Evolutionary conservation across 1,140 invertebrate species (phyloP), one percentile per base, ranked within the genome.

Genomic region (Trichonephila clavipes): DNA sequence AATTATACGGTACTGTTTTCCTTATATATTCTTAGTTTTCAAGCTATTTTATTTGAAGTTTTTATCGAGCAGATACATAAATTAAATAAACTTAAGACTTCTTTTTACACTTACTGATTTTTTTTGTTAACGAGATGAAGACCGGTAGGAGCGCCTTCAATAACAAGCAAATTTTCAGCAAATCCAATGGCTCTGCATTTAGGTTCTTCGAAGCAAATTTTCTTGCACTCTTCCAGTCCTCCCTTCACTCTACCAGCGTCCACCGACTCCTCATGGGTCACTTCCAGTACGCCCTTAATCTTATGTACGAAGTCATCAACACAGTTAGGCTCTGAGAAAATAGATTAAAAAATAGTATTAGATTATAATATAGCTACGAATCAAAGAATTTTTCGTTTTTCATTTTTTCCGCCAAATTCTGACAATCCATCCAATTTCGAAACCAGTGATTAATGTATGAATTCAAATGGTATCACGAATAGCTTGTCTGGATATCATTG

Each of bases 101-200:
- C 19, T 87, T 34, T 40, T 10, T 28, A 7, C 21, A 40, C 85
- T 87, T 62, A 64, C 59, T 87, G 59, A 18, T 62, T 87, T 6
- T 0, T 7, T 62, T 87, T 64, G 1, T 19, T 10, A 21, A 87
- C 28, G 1, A 64, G 12, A n/a, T 28, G 18, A 62, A 10, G 0
- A 10, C 7, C 12, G 40, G 16, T 2, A 7, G 51, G 12, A 21
- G n/a, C 7, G 8, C 0, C n/a, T 19, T 8, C 59, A 19, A 64
- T 10, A 34, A 87, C 51, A 16, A 51, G 85, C 7, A 62, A 6
- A 7, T 59, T 34, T 1, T 87, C 85, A 12, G 28, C 28, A 3
- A 64, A 87, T 2, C 59, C 59, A 28, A 87, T 87, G 1, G 85
- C n/a, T 62, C 58, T 87, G 59, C 85, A 87, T 21, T 87, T 87